These are phyloP conservation scores for Neopelma chrysocephalum DNA, from an alignment of 2,797 vertebrate species.

Conservation along the genomic window DNA sequence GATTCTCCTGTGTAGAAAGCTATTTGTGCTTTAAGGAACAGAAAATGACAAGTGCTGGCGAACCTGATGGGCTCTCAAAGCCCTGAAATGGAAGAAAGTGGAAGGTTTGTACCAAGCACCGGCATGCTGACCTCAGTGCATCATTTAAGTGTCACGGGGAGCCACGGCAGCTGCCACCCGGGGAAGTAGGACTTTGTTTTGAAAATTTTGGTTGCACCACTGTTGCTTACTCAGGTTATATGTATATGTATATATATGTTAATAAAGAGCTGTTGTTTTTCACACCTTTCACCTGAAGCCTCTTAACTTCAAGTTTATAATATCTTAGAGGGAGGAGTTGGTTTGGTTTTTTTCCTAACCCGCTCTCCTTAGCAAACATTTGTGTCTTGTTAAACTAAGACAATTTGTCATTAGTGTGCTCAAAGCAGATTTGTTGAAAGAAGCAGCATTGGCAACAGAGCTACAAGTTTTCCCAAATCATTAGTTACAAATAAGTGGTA, in stretches of 20 bases:
- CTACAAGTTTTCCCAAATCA: background rate
- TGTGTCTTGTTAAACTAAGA: no score
- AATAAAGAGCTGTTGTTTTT: no score
- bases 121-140: background rate
- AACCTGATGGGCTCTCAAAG: background rate
- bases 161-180: no score
- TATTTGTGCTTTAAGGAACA: conserved; percentile 10
- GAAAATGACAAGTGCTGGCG: background rate
- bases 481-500: conserved; percentile 46
- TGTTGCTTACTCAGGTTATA: no score
- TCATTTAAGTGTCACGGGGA: background rate
- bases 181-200: no score
- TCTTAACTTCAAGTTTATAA: no score
- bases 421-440: conserved; percentile 28
- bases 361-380: no score
- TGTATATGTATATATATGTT: no score
- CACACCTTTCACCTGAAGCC: no score
- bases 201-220: no score
- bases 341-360: no score
- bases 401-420: conserved; percentile 9
- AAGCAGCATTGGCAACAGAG: background rate
- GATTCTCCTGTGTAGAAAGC: background rate
- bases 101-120: background rate
- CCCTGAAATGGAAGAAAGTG: background rate
- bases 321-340: no score